Conservation (phyloP, 2,113 vertebrate species). For the Corythornis vintsioides region DNA sequence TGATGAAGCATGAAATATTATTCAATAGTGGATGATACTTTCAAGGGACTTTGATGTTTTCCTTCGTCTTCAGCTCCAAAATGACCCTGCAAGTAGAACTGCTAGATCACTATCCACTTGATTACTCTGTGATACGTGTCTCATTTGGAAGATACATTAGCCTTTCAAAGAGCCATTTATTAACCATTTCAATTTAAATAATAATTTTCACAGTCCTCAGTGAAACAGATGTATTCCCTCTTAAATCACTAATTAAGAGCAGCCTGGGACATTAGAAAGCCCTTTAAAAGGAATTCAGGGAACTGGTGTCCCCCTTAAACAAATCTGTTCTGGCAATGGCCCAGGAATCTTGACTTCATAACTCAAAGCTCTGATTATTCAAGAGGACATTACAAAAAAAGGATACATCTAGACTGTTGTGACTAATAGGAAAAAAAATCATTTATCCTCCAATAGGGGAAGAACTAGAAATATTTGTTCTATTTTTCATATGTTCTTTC, state of each 20-base stretch:
- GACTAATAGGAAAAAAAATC: slow-evolving; percentile 23
- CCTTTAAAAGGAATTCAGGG: slow-evolving; percentile 58
- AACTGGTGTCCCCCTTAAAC: slow-evolving; percentile 30
- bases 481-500: neutral
- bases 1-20: neutral
- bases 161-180: slow-evolving; percentile 39
- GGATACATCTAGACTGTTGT: neutral
- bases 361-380: slow-evolving; percentile 61
- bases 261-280: slow-evolving; percentile 39
- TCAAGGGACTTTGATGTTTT: neutral
- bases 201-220: slow-evolving; percentile 51
- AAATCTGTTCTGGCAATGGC: slow-evolving; percentile 56
- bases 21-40: neutral
- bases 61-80: neutral
- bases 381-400: slow-evolving; percentile 20
- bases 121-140: neutral
- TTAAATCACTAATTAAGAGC: slow-evolving; percentile 68
- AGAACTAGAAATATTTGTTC: slow-evolving; percentile 42
- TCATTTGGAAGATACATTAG: slow-evolving; percentile 38
- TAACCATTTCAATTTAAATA: slow-evolving; percentile 43
- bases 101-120: neutral
- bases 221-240: slow-evolving; percentile 52
- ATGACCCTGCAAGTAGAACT: neutral
- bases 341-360: slow-evolving; percentile 51
- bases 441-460: neutral